Conservation (phyloP, 2,797 vertebrate genomes). For the Poecilia wingei region DNA sequence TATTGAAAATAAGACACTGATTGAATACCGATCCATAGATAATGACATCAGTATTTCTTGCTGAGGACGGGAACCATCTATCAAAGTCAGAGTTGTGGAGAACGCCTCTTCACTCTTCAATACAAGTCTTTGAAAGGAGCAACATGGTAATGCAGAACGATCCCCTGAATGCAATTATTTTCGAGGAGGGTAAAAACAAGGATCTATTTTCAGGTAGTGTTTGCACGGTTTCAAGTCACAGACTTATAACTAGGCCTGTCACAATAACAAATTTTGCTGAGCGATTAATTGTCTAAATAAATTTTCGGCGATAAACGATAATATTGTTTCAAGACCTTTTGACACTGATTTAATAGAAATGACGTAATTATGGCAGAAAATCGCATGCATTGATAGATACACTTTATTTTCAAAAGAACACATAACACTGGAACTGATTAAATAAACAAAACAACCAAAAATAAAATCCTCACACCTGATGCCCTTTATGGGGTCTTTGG, state of each 20-base stretch:
- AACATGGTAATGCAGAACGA: slow-evolving; percentile 71
- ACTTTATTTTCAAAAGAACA: too few relatives aligned
- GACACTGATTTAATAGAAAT: too few relatives aligned
- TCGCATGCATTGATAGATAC: too few relatives aligned
- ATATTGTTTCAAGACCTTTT: too few relatives aligned
- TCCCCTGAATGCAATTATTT: slow-evolving; percentile 67
- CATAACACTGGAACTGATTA: too few relatives aligned
- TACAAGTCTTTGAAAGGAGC: slow-evolving; percentile 65
- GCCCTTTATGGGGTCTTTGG: too few relatives aligned
- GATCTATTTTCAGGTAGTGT: slow-evolving; percentile 63
- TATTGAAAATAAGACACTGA: slow-evolving; percentile 46
- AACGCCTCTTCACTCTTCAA: slow-evolving; percentile 62
- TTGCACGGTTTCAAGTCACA: slow-evolving; percentile 47
- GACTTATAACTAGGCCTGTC: slow-evolving; percentile 25
- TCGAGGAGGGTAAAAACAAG: slow-evolving; percentile 28
- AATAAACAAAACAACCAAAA: too few relatives aligned
- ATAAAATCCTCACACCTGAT: too few relatives aligned
- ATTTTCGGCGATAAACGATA: too few relatives aligned
- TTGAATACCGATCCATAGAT: slow-evolving; percentile 62
- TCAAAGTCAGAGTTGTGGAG: slow-evolving; percentile 68
- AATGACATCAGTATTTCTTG: slow-evolving; percentile 63
- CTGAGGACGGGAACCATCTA: slow-evolving; percentile 57
- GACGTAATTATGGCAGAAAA: too few relatives aligned
- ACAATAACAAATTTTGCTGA: too few relatives aligned
- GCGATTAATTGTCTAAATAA: too few relatives aligned